Evolutionary conservation across 2,797 vertebrate species (phyloP), one percentile per base, ranked within the genome.

Genomic region (Peromyscus attwateri): DNA sequence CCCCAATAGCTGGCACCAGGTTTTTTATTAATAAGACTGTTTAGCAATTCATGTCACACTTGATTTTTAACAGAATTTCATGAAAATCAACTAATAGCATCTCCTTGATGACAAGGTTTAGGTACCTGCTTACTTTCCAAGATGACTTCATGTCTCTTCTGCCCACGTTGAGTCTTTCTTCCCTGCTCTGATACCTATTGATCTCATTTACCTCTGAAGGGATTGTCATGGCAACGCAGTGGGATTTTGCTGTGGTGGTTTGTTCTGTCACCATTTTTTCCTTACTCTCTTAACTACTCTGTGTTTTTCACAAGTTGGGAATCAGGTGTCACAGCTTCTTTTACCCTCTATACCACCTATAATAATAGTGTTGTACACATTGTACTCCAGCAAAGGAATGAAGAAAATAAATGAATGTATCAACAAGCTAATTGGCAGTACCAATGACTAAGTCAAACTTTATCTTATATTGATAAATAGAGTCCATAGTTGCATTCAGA

Each of bases 171-270:
- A 13, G 82, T 82, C 62, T 17, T 87, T 79, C 62, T 34, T 71
- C 2, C 10, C 4, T 46, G 34, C 0, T 60, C 62, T 29, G 13
- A 29, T 52, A 23, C 2, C 7, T 3, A 19, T 13, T 87, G 60
- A 89, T 75, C 55, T 96, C 82, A 87, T 83, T 34, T 29, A 64
- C 27, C 4, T 90, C 87, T 81, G 76, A 93, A 81, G 23, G 66
- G 66, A 52, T 14, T 83, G 49, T 27, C 29, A 43, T 66, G 34
- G 64, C 13, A 60, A 79, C 23, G 40, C 29, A n/a, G 70, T 84
- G 31, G 7, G 49, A 71, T 66, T 77, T 17, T 19, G 46, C 34
- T 85, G 13, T 29, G 66, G 55, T 55, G 55, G 3, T 49, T 84
- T 70, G 23, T 68, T n/a, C 71, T 43, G 34, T 76, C 62, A 84